Evolutionary conservation across 2,797 vertebrate species (phyloP), one percentile per base, ranked within the genome.

Genomic region (Coreius guichenoti): DNA sequence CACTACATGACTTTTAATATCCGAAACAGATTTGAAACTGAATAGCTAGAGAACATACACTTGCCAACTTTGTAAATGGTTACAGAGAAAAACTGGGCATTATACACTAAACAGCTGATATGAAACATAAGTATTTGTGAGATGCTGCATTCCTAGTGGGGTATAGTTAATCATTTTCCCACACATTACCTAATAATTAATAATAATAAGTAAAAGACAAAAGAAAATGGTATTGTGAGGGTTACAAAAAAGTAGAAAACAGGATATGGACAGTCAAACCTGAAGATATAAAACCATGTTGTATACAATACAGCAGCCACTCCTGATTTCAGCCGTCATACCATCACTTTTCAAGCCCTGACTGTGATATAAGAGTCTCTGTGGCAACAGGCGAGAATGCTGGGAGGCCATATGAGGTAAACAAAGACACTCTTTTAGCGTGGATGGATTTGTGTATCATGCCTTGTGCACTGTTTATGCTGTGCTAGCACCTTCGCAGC

Each of bases 401-500:
- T 39, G 68, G 39, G n/a, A 87, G 74, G 47, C 83, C 51, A 33
- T 83, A 12, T 45, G 77, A 87, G 79, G 82, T 80, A 89, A 87
- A 82, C 73, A 85, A 77, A 67, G 33, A 33, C 16, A 26, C 12
- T 67, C 43, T 72, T 54, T 77, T 26, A 85, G 77, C 7, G 0
- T 31, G 85, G 80, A 75, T 31, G 54, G 9, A 69, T 78, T 88
- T 91, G 76, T 75, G 77, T 90, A 89, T 91, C 89, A 88, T 88
- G 89, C 83, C 85, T 92, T 79, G 84, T 88, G 82, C 88, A 78
- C 87, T 91, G 80, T 90, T 91, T 88, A 85, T 80, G 80, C 81
- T 47, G 58, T 65, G 65, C 56, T 68, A 76, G 80, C 76, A 72
- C 88, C 84, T 85, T 87, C 82, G 31, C 86, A 83, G 82, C 26